Evolutionary conservation across 2,888 invertebrate species (phyloP).

Genomic region (Theretra japonica): DNA sequence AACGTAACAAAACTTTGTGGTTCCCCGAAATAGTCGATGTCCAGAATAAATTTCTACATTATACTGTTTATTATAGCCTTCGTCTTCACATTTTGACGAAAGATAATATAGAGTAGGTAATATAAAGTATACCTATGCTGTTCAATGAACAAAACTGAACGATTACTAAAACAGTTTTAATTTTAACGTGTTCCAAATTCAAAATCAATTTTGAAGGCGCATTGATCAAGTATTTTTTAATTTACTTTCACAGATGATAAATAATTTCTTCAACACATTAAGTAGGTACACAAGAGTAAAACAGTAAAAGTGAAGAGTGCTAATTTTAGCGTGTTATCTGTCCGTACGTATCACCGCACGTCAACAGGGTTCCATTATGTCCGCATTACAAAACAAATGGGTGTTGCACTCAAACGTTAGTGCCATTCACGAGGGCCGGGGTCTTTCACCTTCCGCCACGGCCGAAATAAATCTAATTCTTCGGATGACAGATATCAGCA

Average conservation of each 20-base stretch:
- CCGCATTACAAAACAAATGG: conserved; percentile 23
- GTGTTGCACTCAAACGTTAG: conserved; percentile 18
- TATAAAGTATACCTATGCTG: no score
- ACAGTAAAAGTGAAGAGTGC: conserved; percentile 5
- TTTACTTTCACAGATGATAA: not conserved
- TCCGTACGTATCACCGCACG: conserved; percentile 6
- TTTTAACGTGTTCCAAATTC: not conserved
- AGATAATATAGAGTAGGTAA: no score
- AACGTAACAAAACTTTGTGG: conserved; percentile 19
- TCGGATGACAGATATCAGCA: conserved; percentile 84
- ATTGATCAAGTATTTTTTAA: not conserved
- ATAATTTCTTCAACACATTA: not conserved
- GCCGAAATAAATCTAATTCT: conserved; percentile 83
- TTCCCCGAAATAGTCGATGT: conserved; percentile 6
- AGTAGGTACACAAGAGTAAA: not conserved
- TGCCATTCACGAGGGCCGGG: conserved; percentile 55
- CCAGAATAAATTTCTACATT: conserved; percentile 9
- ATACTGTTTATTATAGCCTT: not conserved
- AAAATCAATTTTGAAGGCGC: not conserved
- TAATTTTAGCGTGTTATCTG: conserved; percentile 17
- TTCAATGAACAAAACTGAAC: no score
- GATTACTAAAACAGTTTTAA: no score
- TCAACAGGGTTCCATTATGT: conserved; percentile 26
- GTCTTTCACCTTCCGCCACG: conserved; percentile 79
- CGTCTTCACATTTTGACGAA: no score